Percentiles rank a stretch among this genome's conserved stretches.
Evolutionary conservation across 2,113 vertebrate genomes (phyloP).

Genomic region (Silurus glanis): DNA sequence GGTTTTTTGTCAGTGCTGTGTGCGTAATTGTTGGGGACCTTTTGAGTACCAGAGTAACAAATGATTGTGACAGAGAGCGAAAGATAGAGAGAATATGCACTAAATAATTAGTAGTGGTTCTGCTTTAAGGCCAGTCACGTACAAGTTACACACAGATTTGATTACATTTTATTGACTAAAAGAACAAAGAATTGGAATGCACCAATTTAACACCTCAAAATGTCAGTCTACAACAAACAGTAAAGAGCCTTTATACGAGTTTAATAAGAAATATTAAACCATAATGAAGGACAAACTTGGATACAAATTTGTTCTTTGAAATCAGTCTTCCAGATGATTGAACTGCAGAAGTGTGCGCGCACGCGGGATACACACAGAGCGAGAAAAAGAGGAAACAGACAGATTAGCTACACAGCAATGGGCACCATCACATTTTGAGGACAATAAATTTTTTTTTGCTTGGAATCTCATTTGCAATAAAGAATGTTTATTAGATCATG

Average conservation of each 20-base stretch:
- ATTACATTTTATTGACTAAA: background rate
- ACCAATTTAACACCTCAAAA: background rate
- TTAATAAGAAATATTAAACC: no score
- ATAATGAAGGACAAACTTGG: no score
- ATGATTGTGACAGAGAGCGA: background rate
- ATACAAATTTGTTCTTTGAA: no score
- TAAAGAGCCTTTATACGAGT: no score
- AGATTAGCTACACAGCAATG: background rate
- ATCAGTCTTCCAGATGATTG: no score
- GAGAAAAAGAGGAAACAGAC: background rate
- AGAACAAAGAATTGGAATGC: background rate
- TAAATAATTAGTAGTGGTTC: background rate
- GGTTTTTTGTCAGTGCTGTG: background rate
- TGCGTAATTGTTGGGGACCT: slow-evolving; percentile 15
- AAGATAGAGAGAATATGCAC: background rate
- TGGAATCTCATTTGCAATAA: background rate
- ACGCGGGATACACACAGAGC: background rate
- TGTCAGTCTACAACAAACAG: no score
- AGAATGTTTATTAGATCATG: background rate
- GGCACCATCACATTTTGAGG: background rate
- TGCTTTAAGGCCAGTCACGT: background rate
- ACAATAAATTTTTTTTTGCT: background rate
- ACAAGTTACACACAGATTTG: background rate
- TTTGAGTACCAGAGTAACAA: slow-evolving; percentile 14
- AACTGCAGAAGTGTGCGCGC: no score